Conservation (phyloP, 2,113 vertebrate species). For the Platysteira castanea region DNA sequence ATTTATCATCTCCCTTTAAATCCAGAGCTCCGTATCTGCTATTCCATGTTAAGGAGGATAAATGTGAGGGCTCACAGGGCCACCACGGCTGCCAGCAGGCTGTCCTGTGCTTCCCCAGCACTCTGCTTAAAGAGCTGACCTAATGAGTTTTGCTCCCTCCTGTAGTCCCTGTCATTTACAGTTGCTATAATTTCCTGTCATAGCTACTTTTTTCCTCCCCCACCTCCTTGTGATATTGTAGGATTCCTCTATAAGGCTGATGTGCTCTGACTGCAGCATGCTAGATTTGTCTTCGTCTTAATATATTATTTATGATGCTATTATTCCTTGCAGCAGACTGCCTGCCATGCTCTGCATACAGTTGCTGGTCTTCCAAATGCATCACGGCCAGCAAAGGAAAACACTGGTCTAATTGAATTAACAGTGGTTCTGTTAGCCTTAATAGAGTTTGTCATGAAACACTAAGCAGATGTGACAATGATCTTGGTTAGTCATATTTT, state of each 20-base stretch:
- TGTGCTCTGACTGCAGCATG: conserved; percentile 36
- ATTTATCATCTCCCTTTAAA: neutral
- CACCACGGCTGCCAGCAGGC: neutral
- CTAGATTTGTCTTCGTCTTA: conserved; percentile 30
- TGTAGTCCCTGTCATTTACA: conserved; percentile 19
- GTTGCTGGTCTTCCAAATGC: conserved; percentile 60
- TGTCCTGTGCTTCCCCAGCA: neutral
- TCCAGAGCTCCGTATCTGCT: neutral
- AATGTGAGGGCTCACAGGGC: neutral
- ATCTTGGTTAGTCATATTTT: conserved; percentile 28
- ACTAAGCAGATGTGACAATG: conserved; percentile 37
- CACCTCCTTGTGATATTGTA: neutral
- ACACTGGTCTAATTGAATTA: conserved; percentile 66
- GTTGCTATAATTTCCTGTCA: conserved; percentile 47
- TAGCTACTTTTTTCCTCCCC: neutral
- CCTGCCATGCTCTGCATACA: conserved; percentile 12
- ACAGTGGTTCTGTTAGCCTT: conserved; percentile 47
- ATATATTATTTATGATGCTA: conserved; percentile 63
- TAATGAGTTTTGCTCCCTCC: conserved; percentile 11
- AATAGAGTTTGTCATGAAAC: conserved; percentile 51
- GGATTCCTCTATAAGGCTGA: conserved; percentile 29
- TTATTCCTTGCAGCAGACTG: conserved; percentile 50
- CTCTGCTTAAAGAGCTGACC: neutral
- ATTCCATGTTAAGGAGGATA: neutral
- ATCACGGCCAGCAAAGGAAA: conserved; percentile 52